Conservation (phyloP, 2,888 invertebrate species). For the Heliconius hortense region DNA sequence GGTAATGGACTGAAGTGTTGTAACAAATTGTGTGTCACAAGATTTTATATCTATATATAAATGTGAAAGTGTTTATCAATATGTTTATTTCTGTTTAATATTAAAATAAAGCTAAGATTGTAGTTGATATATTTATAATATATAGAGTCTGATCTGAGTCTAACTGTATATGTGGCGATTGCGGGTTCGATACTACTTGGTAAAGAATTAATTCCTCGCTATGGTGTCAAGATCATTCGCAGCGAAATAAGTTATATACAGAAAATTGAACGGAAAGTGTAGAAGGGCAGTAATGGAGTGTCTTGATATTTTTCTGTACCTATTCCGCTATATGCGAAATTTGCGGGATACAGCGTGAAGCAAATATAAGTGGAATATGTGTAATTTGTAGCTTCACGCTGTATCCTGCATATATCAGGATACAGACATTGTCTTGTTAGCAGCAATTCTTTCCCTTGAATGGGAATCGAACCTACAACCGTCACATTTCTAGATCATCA, state of each 20-base stretch:
- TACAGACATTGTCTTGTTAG: neutral
- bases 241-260: neutral
- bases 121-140: no score
- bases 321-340: no score
- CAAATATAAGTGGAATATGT: no score
- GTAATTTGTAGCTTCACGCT: neutral
- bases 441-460: neutral
- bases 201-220: neutral
- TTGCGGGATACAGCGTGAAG: no score
- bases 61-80: neutral
- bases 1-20: slow-evolving; percentile 20
- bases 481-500: neutral
- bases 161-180: neutral
- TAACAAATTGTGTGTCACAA: slow-evolving; percentile 20
- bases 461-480: neutral
- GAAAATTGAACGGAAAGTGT: no score
- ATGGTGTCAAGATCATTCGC: neutral
- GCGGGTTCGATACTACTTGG: neutral
- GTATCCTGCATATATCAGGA: neutral
- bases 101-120: no score
- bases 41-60: slow-evolving; percentile 2
- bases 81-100: neutral
- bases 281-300: no score
- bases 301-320: no score
- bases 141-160: neutral